Evolutionary conservation across 2,888 invertebrate species (phyloP).

Genomic region (Gastrophysa polygoni): DNA sequence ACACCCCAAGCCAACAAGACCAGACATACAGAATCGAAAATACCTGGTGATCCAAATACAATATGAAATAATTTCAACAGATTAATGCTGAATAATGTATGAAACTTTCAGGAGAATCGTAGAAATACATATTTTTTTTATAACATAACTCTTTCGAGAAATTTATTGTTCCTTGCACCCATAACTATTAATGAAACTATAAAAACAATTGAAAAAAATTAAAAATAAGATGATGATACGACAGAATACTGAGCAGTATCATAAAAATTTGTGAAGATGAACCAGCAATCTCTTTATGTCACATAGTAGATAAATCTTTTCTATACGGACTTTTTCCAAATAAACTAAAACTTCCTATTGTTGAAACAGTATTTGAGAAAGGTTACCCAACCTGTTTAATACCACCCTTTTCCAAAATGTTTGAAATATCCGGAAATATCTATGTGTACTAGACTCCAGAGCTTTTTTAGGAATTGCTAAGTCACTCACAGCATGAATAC

Average conservation of each 20-base stretch:
- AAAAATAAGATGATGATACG: not conserved
- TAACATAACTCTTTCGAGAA: no score
- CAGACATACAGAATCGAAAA: no score
- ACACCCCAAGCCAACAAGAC: no score
- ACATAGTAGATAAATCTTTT: not conserved
- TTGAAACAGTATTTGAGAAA: not conserved
- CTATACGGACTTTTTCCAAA: not conserved
- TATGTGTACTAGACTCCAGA: not conserved
- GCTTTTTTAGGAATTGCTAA: not conserved
- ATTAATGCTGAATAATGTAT: no score
- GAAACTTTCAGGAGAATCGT: no score
- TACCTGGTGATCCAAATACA: no score
- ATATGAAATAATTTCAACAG: no score
- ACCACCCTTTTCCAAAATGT: not conserved
- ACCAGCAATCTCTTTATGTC: not conserved
- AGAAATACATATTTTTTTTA: no score
- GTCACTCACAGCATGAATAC: conserved; percentile 3
- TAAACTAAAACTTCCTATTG: not conserved
- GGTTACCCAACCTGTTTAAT: not conserved
- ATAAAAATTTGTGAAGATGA: not conserved
- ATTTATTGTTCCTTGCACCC: no score
- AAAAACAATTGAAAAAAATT: not conserved
- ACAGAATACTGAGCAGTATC: not conserved
- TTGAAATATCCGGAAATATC: not conserved
- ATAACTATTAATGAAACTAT: no score